phyloP scores from a whole-genome alignment of 1,140 invertebrate genomes.

The Drosophila nikananu region DNA sequence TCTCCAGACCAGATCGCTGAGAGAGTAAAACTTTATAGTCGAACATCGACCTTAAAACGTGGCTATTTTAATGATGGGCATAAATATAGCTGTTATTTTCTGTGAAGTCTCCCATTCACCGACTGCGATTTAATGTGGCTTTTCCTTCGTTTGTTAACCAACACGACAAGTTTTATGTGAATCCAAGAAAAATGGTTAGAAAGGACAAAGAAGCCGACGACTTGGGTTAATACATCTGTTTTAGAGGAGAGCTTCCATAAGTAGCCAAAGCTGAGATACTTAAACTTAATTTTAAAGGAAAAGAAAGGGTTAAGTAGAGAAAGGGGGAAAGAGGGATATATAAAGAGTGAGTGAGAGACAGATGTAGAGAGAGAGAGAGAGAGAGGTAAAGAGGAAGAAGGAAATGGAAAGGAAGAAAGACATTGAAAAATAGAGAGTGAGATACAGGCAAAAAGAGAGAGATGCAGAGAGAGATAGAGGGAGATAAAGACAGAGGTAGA shows the following conservation, averaged over 20 bases:
- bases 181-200: background rate
- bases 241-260: background rate
- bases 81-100: constrained; percentile 21
- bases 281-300: background rate
- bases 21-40: constrained; percentile 2
- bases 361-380: background rate
- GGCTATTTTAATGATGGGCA: constrained; percentile 10
- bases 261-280: background rate
- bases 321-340: background rate
- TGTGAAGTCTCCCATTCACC: background rate
- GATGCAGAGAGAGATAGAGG: no score
- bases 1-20: background rate
- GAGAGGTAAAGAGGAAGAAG: no score
- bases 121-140: background rate
- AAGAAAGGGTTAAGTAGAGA: background rate
- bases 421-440: no score
- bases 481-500: no score
- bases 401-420: no score
- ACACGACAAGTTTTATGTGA: constrained; percentile 3
- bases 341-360: no score
- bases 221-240: background rate
- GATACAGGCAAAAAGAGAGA: no score
- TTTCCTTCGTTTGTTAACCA: background rate
- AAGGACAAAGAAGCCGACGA: background rate
- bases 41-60: constrained; percentile 11